phyloP scores from a whole-genome alignment of 2,888 invertebrate species.

The Drosophila ustulata region DNA sequence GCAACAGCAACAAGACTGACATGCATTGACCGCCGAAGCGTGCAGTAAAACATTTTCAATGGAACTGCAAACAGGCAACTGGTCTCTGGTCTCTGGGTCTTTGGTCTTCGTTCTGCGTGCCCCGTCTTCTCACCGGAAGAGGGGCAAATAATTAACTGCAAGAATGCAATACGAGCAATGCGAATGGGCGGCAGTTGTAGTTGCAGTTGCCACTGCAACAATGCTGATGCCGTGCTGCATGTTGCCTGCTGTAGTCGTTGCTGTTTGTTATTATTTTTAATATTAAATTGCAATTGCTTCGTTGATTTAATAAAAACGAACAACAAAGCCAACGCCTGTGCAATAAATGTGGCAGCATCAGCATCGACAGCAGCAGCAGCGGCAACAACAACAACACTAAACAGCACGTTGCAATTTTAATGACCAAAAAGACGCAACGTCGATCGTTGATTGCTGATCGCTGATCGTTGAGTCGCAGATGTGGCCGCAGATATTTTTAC shows the following conservation, averaged over 20 bases:
- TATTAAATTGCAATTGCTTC: slow-evolving; percentile 82
- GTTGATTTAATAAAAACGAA: slow-evolving; percentile 79
- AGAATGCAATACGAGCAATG: slow-evolving; percentile 79
- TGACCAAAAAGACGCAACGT: slow-evolving; percentile 68
- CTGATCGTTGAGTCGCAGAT: slow-evolving; percentile 71
- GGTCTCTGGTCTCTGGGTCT: slow-evolving; percentile 42
- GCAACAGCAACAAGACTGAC: slow-evolving; percentile 56
- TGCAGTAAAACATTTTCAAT: slow-evolving; percentile 78
- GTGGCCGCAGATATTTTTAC: slow-evolving; percentile 74
- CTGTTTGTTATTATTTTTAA: slow-evolving; percentile 82
- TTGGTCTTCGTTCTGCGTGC: background rate
- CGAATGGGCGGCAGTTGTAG: slow-evolving; percentile 53
- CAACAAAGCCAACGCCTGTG: slow-evolving; percentile 70
- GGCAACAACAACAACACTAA: slow-evolving; percentile 67
- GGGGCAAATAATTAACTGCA: slow-evolving; percentile 77
- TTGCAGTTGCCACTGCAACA: slow-evolving; percentile 19
- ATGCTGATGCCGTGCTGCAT: slow-evolving; percentile 38
- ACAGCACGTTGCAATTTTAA: slow-evolving; percentile 80
- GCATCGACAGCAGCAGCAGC: slow-evolving; percentile 28
- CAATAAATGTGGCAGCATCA: slow-evolving; percentile 67
- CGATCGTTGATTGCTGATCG: slow-evolving; percentile 66
- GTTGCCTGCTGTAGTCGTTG: slow-evolving; percentile 41
- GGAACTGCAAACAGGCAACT: slow-evolving; percentile 71
- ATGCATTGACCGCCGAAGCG: slow-evolving; percentile 78
- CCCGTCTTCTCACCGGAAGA: slow-evolving; percentile 18